Conservation (phyloP, 2,888 invertebrate species). For the Protodeltote pygarga region DNA sequence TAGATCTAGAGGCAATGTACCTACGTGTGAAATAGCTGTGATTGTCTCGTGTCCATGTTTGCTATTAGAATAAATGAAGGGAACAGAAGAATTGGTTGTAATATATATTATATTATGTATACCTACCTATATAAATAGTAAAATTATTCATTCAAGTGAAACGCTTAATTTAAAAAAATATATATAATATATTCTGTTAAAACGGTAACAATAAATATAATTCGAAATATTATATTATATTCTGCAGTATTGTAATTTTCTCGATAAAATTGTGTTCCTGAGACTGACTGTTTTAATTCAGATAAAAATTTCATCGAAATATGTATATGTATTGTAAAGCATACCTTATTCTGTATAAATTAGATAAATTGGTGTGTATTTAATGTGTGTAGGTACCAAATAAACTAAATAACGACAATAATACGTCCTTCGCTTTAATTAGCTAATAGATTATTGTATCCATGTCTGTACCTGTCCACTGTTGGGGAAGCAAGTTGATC, state of each 20-base stretch:
- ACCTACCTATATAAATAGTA: no score
- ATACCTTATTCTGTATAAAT: slow-evolving; percentile 30
- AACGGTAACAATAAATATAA: not conserved
- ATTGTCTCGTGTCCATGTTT: slow-evolving; percentile 25
- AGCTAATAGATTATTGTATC: slow-evolving; percentile 67
- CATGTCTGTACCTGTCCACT: slow-evolving; percentile 53
- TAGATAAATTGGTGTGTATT: slow-evolving; percentile 44
- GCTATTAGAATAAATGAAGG: slow-evolving; percentile 13
- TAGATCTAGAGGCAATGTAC: slow-evolving; percentile 16
- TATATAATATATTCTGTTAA: not conserved
- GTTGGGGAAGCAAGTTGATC: slow-evolving; percentile 53
- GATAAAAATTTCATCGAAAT: slow-evolving; percentile 1
- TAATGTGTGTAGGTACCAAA: slow-evolving; percentile 62
- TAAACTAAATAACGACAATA: slow-evolving; percentile 79
- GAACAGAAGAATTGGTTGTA: slow-evolving; percentile 24
- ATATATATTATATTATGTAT: no score
- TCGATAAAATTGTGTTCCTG: not conserved
- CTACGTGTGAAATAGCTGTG: slow-evolving; percentile 34
- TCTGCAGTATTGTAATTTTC: no score
- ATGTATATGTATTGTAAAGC: not conserved
- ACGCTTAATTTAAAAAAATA: no score
- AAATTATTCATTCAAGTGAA: no score
- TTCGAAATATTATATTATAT: no score
- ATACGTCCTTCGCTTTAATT: slow-evolving; percentile 86
- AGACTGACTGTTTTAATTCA: slow-evolving; percentile 8